Evolutionary conservation across 1,140 invertebrate species (phyloP), one percentile per base, ranked within the genome.

Genomic region (Lordiphosa clarofinis): DNA sequence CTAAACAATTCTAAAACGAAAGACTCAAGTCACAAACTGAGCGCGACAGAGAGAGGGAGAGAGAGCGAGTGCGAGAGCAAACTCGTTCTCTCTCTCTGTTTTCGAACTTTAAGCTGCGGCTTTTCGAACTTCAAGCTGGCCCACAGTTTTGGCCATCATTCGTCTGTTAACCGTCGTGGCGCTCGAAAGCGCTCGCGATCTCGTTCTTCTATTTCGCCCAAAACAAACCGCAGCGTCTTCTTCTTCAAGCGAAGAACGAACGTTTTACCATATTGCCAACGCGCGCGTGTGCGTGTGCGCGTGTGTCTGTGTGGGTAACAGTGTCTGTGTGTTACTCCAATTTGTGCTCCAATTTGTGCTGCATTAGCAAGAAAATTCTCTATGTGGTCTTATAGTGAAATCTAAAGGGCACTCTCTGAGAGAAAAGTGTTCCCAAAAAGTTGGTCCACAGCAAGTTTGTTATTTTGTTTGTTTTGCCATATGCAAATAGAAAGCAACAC

Each of bases 231-330:
- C 7, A 24, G 46, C 67, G 62, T 61, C 67, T 74, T 81, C 76
- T 82, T 81, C 35, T 58, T 39, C 53, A 72, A 81, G 68, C 53
- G 76, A 81, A 82, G 76, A 81, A 81, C 73, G 78, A 76, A 68
- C 75, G 75, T 81, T 73, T 78, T 79, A 67, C 69, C 57, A 59
- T 19, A 36, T 36, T 31, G 28, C 28, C 8, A 6, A 8, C 28
- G 28, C 50, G 28, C 38, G 13, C 21, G 37, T 11, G 39, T 33
- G 37, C 38, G 40, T 56, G 13, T 44, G 19, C 38, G 44, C 48
- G 52, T 44, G 44, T 39, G 47, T 60, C 61, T 57, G 56, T 38
- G 55, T 31, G 7, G 5, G 6, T 31, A 31, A 31, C 28, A 31
- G 28, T 31, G 28, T 31, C 28, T 54, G 74, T 81, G 70, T 81